Evolutionary conservation across 2,888 invertebrate species (phyloP).

Genomic region (Cryptops parisi): DNA sequence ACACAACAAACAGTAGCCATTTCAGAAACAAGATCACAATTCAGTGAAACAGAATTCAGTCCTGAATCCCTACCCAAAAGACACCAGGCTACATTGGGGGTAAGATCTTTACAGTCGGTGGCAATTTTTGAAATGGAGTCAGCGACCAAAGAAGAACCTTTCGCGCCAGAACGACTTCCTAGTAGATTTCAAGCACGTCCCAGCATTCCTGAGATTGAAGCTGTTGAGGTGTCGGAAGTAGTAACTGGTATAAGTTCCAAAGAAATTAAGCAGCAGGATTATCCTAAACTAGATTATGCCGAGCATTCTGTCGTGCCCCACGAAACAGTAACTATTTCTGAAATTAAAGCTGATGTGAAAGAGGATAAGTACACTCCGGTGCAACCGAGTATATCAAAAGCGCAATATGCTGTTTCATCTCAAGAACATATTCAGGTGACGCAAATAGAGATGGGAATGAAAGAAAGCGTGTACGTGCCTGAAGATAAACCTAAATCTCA

Average conservation of each 20-base stretch:
- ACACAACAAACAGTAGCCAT: constrained; percentile 8
- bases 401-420: constrained; percentile 6
- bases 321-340: constrained; percentile 12
- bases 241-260: constrained; percentile 9
- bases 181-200: constrained; percentile 14
- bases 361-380: constrained; percentile 19
- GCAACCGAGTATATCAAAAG: constrained; percentile 4
- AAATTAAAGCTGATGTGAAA: constrained; percentile 17
- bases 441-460: constrained; percentile 12
- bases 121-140: constrained; percentile 46
- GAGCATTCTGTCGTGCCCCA: background rate
- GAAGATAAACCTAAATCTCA: constrained; percentile 11
- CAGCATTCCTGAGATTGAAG: constrained; percentile 14
- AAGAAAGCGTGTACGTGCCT: constrained; percentile 16
- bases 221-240: constrained; percentile 15
- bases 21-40: constrained; percentile 13
- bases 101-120: constrained; percentile 45
- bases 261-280: background rate
- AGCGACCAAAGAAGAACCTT: constrained; percentile 41
- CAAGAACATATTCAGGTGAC: constrained; percentile 8
- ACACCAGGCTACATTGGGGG: constrained; percentile 16
- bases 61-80: constrained; percentile 16
- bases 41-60: constrained; percentile 19
- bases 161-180: constrained; percentile 15
- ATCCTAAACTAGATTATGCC: background rate